Conservation (phyloP, 2,888 invertebrate genomes). For the Darwinula stevensoni region DNA sequence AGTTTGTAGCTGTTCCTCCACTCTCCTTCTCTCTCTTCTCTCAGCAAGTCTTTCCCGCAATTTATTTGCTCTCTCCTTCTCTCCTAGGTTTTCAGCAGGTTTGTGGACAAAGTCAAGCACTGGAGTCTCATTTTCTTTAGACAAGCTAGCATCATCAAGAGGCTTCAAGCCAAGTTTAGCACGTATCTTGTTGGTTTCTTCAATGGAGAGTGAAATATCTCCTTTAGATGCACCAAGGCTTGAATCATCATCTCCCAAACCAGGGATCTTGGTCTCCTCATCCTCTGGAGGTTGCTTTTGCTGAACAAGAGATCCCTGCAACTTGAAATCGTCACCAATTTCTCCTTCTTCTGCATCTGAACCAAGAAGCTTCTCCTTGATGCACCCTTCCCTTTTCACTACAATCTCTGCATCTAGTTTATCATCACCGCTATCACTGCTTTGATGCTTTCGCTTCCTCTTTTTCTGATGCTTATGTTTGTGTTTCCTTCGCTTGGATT, state of each 20-base stretch:
- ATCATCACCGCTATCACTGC: no score
- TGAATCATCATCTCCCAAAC: no score
- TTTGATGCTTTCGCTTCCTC: no score
- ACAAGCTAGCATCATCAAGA: constrained; percentile 28
- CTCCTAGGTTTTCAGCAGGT: constrained; percentile 19
- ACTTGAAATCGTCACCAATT: no score
- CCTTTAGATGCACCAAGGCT: no score
- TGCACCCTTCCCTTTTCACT: no score
- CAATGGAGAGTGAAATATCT: constrained; percentile 31
- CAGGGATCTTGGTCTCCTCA: no score
- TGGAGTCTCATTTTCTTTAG: constrained; percentile 11
- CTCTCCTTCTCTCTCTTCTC: constrained; percentile 42
- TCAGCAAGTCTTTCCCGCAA: constrained; percentile 44
- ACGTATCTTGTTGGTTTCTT: constrained; percentile 60
- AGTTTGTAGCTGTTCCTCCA: constrained; percentile 32
- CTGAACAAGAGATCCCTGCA: no score
- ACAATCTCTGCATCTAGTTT: no score
- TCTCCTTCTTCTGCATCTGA: no score
- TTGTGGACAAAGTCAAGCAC: constrained; percentile 17
- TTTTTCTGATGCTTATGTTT: neutral
- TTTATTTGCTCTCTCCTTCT: constrained; percentile 45
- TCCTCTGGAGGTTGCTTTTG: no score
- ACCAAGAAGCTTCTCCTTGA: no score
- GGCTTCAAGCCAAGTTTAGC: constrained; percentile 83
- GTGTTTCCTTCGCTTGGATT: neutral